phyloP scores from a whole-genome alignment of 2,888 invertebrate species.

The Sinodicranocentrus sp. region DNA sequence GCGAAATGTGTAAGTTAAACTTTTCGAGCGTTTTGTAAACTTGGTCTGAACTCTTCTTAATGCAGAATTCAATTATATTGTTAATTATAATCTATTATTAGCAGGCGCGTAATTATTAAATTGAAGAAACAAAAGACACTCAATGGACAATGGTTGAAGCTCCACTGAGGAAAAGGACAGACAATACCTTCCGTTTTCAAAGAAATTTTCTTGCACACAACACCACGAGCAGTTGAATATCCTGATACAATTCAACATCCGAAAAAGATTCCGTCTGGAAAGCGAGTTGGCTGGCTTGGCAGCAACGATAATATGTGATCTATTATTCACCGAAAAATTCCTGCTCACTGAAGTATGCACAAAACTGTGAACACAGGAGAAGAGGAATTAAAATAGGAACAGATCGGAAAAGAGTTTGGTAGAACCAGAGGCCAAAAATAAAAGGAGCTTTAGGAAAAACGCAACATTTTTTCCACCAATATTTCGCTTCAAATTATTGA shows the following conservation, averaged over 20 bases:
- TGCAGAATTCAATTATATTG: no score
- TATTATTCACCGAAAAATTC: slow-evolving; percentile 23
- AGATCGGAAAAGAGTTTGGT: neutral
- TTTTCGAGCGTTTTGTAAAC: no score
- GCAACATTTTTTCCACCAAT: slow-evolving; percentile 20
- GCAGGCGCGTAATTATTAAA: no score
- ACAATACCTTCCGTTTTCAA: neutral
- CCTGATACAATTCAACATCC: no score
- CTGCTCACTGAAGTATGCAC: neutral
- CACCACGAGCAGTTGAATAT: no score
- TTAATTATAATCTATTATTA: no score
- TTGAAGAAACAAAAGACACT: neutral
- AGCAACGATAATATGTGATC: neutral
- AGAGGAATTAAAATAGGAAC: slow-evolving; percentile 20
- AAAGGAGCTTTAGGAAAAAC: slow-evolving; percentile 7
- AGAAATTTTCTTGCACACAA: no score
- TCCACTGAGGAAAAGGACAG: slow-evolving; percentile 14
- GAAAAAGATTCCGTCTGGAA: neutral
- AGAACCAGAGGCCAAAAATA: slow-evolving; percentile 35
- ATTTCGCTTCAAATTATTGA: slow-evolving; percentile 56
- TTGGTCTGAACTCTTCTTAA: no score
- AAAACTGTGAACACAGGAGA: neutral
- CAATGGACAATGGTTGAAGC: slow-evolving; percentile 24
- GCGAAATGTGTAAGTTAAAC: no score
- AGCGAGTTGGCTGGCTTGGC: neutral